phyloP scores from a whole-genome alignment of 2,113 vertebrate genomes.

The Brachypteracias leptosomus region DNA sequence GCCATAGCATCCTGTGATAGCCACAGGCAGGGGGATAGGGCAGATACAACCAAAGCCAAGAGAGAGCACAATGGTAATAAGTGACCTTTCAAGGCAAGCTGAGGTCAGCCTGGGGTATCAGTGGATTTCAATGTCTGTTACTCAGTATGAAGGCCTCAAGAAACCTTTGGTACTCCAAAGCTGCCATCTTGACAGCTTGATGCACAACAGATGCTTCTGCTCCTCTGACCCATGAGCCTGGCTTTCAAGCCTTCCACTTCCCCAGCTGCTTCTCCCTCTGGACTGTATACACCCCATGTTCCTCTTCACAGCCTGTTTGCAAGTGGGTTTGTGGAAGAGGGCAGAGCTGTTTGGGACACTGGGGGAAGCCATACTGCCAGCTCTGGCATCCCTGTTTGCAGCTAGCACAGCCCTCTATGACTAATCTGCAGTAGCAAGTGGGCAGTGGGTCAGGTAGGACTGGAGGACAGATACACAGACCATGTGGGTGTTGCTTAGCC shows the following conservation, averaged over 20 bases:
- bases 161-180: background rate
- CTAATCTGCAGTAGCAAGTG: fast-evolving
- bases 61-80: background rate
- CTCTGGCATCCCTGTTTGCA: background rate
- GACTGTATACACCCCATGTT: background rate
- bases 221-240: background rate
- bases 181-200: background rate
- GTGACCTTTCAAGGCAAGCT: background rate
- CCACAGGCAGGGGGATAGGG: background rate
- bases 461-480: background rate
- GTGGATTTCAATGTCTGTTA: background rate
- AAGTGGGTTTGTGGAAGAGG: background rate
- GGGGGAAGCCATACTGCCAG: background rate
- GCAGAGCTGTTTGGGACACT: background rate
- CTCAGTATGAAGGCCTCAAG: background rate
- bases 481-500: background rate
- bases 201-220: background rate
- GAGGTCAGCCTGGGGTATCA: background rate
- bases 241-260: background rate
- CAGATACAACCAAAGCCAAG: background rate
- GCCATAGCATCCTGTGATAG: background rate
- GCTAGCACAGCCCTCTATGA: background rate
- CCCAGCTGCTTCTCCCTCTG: background rate
- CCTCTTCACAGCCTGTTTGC: background rate
- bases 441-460: background rate